phyloP scores from a whole-genome alignment of 2,797 vertebrate species.

The Coregonus suidteri region DNA sequence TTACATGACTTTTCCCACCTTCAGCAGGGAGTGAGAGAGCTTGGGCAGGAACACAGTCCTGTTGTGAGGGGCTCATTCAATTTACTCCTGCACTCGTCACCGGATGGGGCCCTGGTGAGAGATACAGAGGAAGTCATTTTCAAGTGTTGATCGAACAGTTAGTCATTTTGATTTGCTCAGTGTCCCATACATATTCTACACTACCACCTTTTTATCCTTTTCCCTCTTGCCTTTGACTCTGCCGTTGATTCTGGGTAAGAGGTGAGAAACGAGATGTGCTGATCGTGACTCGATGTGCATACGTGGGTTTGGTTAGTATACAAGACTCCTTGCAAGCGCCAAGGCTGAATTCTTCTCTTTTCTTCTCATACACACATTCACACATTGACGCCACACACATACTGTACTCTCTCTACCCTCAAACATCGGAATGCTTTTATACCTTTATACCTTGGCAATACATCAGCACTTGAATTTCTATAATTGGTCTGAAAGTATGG shows the following conservation, averaged over 20 bases:
- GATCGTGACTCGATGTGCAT: background rate
- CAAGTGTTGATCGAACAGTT: slow-evolving; percentile 35
- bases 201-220: background rate
- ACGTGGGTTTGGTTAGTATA: background rate
- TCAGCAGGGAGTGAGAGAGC: background rate
- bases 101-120: slow-evolving; percentile 9
- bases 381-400: background rate
- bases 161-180: slow-evolving; percentile 15
- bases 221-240: background rate
- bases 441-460: slow-evolving; percentile 16
- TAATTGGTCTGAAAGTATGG: slow-evolving; percentile 25
- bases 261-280: background rate
- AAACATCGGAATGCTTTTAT: background rate
- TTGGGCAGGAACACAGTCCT: background rate
- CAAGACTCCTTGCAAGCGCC: background rate
- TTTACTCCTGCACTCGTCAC: background rate
- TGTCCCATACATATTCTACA: background rate
- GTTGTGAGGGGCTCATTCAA: slow-evolving; percentile 15
- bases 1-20: background rate
- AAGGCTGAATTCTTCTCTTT: background rate
- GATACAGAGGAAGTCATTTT: slow-evolving; percentile 37
- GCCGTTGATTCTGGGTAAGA: background rate
- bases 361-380: slow-evolving; percentile 3
- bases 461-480: slow-evolving; percentile 27
- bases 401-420: background rate